Evolutionary conservation across 2,113 vertebrate species (phyloP), one percentile per base, ranked within the genome.

Genomic region (Odocoileus virginianus): DNA sequence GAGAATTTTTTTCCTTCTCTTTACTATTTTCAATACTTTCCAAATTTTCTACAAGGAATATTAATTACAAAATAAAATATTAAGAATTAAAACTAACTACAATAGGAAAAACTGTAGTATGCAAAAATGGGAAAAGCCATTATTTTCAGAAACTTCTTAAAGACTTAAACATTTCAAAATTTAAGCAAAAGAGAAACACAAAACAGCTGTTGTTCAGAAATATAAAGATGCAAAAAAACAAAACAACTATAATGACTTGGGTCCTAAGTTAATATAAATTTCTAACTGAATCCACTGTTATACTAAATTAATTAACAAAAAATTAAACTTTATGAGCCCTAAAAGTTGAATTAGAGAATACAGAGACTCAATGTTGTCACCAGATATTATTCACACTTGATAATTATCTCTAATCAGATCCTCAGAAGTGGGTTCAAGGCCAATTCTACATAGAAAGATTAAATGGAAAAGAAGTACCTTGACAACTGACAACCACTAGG

Each of bases 141-240:
- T 87, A 96, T 89, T 97, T 84, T 27, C 52, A 92, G 33, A 84
- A 91, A 78, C 55, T 92, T 64, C 61, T 94, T 94, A 82, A 93
- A 9, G 17, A 88, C 43, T 86, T 71, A 50, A 25, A 82, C 33
- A 43, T 89, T 91, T 93, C 67, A 74, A 88, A 93, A 89, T 91
- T 91, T 95, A 52, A 96, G 89, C 43, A 95, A 94, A 89, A 95
- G 45, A 25, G n/a, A 76, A 95, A 90, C 33, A 95, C 19, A 93
- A 92, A 95, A 83, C 43, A 78, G 74, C 83, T 57, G n/a, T 43
- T 95, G 30, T 36, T 95, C 23, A 92, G 12, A 91, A 95, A 86
- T 43, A 81, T 47, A 95, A 92, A 94, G 47, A 95, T 54, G 28
- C 3, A 83, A 95, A 97, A 96, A 74, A 64, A 17, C 12, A 21